Conservation (phyloP, 2,797 vertebrate genomes). For the Lepus oiostolus region DNA sequence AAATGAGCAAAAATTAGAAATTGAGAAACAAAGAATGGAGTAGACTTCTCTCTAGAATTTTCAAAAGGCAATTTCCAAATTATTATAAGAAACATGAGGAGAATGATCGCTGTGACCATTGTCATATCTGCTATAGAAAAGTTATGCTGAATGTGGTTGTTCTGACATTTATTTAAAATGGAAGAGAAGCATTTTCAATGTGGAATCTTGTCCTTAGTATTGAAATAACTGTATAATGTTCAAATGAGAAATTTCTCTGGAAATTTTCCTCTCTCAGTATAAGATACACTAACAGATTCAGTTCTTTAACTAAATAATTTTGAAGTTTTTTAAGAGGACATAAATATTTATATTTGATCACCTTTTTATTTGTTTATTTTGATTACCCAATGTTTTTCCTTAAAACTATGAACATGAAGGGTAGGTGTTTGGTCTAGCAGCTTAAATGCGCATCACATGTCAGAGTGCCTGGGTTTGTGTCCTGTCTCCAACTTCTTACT, state of each 20-base stretch:
- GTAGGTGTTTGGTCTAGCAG: too few species aligned
- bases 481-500: too few species aligned
- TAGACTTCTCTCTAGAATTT: background rate
- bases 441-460: too few species aligned
- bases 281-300: constrained; percentile 25
- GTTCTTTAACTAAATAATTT: background rate
- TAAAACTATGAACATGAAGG: background rate
- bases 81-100: background rate
- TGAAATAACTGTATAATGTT: background rate
- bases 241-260: constrained; percentile 25
- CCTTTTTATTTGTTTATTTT: constrained; percentile 14
- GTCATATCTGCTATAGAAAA: background rate
- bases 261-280: background rate
- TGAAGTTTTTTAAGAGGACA: background rate
- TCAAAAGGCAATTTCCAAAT: background rate
- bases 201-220: background rate
- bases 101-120: background rate
- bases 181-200: background rate
- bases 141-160: background rate
- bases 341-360: background rate
- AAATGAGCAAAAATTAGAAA: background rate
- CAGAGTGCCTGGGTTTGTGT: too few species aligned
- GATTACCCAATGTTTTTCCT: background rate
- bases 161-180: background rate
- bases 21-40: background rate